A percentile compares a stretch with the other conserved stretches of the same genome.
phyloP scores from a whole-genome alignment of 2,113 vertebrate genomes.

The Probosciger aterrimus region DNA sequence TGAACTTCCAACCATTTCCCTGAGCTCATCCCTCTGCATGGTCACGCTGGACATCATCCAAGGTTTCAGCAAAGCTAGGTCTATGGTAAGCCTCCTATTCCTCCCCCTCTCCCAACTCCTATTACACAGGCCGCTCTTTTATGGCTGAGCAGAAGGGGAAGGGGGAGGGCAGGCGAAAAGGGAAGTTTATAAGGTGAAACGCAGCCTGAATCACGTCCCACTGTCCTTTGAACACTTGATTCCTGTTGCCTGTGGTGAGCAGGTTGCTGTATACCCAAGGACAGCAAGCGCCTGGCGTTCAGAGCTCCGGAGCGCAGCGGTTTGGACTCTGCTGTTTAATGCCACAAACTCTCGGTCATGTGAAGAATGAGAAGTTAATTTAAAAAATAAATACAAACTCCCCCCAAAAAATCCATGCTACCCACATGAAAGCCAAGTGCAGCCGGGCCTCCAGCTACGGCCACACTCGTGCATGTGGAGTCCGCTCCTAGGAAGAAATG shows the following conservation, averaged over 20 bases:
- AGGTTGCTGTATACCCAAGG: constrained; percentile 9
- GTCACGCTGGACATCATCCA: constrained; percentile 57
- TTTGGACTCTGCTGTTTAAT: background rate
- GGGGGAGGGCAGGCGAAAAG: background rate
- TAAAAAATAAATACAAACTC: background rate
- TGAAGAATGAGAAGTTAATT: background rate
- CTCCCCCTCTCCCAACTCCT: constrained; percentile 49
- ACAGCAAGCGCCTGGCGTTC: background rate
- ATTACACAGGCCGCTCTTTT: constrained; percentile 42
- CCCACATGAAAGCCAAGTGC: background rate
- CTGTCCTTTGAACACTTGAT: constrained; percentile 28
- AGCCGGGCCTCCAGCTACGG: background rate
- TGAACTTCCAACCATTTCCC: constrained; percentile 54
- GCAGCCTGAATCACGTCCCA: background rate
- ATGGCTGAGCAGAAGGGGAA: background rate
- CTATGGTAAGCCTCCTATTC: background rate
- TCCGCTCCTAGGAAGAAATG: background rate
- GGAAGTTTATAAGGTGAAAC: constrained; percentile 54
- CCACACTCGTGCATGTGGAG: background rate
- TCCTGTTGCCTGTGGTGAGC: background rate
- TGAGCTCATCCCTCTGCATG: constrained; percentile 47
- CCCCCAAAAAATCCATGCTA: background rate
- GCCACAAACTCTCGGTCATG: background rate
- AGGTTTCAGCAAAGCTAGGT: constrained; percentile 41
- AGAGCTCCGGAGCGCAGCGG: background rate